Evolutionary conservation across 2,113 vertebrate species (phyloP).

Genomic region (Aptenodytes forsteri): DNA sequence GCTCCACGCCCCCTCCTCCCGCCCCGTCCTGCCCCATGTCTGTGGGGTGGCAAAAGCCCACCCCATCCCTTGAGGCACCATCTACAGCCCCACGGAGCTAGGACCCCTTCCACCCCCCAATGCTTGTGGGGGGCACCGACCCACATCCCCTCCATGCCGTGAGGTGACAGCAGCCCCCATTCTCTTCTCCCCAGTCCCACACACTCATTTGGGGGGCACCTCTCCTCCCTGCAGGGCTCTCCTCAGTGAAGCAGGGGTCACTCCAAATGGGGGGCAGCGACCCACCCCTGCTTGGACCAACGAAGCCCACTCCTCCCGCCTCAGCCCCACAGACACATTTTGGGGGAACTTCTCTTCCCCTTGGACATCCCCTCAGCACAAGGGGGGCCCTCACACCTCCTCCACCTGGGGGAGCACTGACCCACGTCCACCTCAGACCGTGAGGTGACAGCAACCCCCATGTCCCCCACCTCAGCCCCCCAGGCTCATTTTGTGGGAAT

Average conservation of each 20-base stretch:
- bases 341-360: not conserved
- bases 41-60: not conserved
- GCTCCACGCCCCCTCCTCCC: not conserved
- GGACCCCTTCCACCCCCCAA: not conserved
- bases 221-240: not conserved
- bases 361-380: not conserved
- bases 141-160: not conserved
- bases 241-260: not conserved
- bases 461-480: not conserved
- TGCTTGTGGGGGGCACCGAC: not conserved
- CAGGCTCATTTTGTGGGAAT: not conserved
- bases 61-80: not conserved
- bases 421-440: not conserved
- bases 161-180: not conserved
- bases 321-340: not conserved
- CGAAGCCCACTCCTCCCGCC: not conserved
- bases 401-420: not conserved
- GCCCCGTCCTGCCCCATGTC: rapidly evolving
- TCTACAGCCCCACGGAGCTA: not conserved
- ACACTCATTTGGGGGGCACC: rapidly evolving
- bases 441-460: not conserved
- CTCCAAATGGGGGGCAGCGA: not conserved
- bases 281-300: not conserved
- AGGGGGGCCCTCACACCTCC: not conserved
- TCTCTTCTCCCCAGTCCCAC: not conserved